phyloP scores from a whole-genome alignment of 2,113 vertebrate species.

The Monopterus albus region DNA sequence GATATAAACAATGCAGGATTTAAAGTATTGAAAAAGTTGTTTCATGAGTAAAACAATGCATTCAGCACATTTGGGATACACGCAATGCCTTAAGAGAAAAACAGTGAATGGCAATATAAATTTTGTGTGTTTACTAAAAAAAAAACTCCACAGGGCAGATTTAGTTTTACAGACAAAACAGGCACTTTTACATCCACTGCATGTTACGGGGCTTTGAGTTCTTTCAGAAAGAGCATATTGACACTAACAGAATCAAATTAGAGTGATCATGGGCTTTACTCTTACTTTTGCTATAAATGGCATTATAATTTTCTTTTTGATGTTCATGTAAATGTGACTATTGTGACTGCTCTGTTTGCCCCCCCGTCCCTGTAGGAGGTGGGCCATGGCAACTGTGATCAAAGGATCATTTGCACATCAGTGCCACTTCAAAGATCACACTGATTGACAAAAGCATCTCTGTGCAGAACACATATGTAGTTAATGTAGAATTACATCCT shows the following conservation, averaged over 20 bases:
- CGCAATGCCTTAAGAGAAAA: neutral
- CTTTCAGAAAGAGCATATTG: neutral
- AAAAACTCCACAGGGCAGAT: neutral
- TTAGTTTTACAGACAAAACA: no score
- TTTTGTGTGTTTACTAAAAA: neutral
- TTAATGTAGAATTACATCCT: slow-evolving; percentile 26
- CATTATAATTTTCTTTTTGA: slow-evolving; percentile 37
- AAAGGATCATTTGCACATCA: slow-evolving; percentile 80
- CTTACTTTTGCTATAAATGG: slow-evolving; percentile 22
- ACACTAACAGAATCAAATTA: slow-evolving; percentile 1
- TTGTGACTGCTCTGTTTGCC: slow-evolving; percentile 45
- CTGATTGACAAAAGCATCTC: slow-evolving; percentile 66
- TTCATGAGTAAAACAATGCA: neutral
- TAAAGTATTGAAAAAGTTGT: neutral
- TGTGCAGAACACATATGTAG: slow-evolving; percentile 25
- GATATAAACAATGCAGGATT: neutral
- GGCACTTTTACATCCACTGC: no score
- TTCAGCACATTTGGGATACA: neutral
- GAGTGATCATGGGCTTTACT: neutral
- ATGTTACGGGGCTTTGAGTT: no score
- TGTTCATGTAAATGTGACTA: slow-evolving; percentile 52
- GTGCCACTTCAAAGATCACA: slow-evolving; percentile 69
- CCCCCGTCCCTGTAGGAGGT: slow-evolving; percentile 19
- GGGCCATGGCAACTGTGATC: slow-evolving; percentile 62
- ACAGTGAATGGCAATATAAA: neutral